phyloP scores from a whole-genome alignment of 2,797 vertebrate genomes.

The Saxicola maurus region DNA sequence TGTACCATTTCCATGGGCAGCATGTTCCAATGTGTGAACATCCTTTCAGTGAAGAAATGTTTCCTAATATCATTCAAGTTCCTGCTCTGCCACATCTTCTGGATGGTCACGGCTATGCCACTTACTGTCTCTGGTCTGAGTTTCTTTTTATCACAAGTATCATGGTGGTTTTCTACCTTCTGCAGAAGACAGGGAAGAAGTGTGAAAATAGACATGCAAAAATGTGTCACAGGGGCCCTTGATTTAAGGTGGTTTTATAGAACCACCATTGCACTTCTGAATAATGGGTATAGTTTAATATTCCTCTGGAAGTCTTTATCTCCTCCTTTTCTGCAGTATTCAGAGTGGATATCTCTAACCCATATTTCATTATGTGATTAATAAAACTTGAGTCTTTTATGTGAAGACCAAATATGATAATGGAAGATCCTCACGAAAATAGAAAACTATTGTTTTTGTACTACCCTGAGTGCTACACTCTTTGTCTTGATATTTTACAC shows the following conservation, averaged over 20 bases:
- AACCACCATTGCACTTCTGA: not conserved
- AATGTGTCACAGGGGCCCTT: fast-evolving
- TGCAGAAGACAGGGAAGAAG: not conserved
- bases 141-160: not conserved
- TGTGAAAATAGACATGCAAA: not conserved
- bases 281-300: not conserved
- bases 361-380: not conserved
- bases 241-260: not conserved
- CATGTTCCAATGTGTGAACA: not conserved
- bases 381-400: not conserved
- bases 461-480: not conserved
- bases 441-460: not conserved
- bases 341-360: not conserved
- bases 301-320: not conserved
- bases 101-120: fast-evolving
- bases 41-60: not conserved
- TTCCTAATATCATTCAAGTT: not conserved
- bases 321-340: not conserved
- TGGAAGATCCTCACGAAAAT: not conserved
- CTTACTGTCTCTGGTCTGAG: not conserved
- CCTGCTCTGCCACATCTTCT: not conserved
- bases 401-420: not conserved
- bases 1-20: not conserved
- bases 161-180: not conserved
- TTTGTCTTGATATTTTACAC: not conserved